Evolutionary conservation across 2,113 vertebrate genomes (phyloP), one percentile per base, ranked within the genome.

Genomic region (Galemys pyrenaicus): DNA sequence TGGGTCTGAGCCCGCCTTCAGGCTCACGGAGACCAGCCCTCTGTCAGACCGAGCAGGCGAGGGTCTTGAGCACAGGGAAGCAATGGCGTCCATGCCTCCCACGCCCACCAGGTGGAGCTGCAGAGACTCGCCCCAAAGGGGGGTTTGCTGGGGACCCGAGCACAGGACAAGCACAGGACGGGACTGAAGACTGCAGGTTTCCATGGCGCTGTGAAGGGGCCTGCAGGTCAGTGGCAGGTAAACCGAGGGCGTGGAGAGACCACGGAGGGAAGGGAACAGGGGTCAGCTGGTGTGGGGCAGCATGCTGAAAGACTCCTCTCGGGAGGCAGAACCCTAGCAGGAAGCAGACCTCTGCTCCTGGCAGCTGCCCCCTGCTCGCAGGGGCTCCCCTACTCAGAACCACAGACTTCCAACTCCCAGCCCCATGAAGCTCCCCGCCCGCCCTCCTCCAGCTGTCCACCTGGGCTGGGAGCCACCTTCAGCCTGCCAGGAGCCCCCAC

Each of bases 141-240:
- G 60, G 32, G 49, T 89, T 46, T 39, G n/a, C 79, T n/a, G 58
- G 73, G 44, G 73, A 26, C 12, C 26, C 19, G 13, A 19, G 39
- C 5, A 3, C 26, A 17, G 13, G 68, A 3, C 9, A 22, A 37
- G 44, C 44, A n/a, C n/a, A n/a, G n/a, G n/a, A n/a, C n/a, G 22
- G 41, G 71, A 10, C 11, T 3, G 60, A 13, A 74, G 78, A 35
- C 64, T 26, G 16, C 32, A 9, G 56, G 51, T 22, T 62, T 9
- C 32, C n/a, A 11, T 0, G 1, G 62, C 39, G 62, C 39, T 6
- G 0, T 10, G 54, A 44, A n/a, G 49, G 28, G 37, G 37, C 20
- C 49, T 5, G 10, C 9, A 19, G 24, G 84, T 67, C 39, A 49
- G 54, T 20, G 70, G 46, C 77, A 41, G 37, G 35, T 22, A 11